Evolutionary conservation across 2,113 vertebrate genomes (phyloP).

Genomic region (Chaetodon auriga): DNA sequence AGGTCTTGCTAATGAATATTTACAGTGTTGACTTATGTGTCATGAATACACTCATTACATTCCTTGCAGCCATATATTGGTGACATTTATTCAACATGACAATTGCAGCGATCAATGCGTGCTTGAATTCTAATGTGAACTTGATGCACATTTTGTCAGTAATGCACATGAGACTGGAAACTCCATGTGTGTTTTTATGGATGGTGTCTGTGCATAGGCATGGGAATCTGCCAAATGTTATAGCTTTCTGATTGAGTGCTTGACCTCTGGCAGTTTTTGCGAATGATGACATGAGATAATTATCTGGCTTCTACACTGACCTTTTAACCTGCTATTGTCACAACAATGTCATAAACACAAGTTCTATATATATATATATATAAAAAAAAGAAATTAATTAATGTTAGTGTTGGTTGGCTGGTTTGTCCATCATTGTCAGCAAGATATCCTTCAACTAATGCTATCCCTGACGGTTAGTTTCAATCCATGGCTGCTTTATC

Average conservation of each 20-base stretch:
- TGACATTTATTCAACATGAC: constrained; percentile 58
- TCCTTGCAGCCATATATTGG: constrained; percentile 32
- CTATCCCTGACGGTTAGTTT: neutral
- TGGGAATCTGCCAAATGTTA: neutral
- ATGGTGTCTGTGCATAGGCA: neutral
- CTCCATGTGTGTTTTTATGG: neutral
- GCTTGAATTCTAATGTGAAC: constrained; percentile 42
- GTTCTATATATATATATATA: neutral
- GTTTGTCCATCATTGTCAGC: neutral
- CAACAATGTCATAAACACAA: neutral
- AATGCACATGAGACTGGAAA: constrained; percentile 1
- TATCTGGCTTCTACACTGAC: neutral
- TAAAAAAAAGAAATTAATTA: neutral
- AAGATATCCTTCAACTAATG: neutral
- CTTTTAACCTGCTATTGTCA: neutral
- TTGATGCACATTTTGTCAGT: constrained; percentile 14
- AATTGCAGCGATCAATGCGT: constrained; percentile 25
- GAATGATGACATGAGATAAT: neutral
- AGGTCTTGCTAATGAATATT: constrained; percentile 72
- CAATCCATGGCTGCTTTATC: neutral
- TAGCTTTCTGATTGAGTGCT: too few relatives aligned
- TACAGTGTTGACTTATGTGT: constrained; percentile 65
- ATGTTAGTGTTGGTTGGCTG: neutral
- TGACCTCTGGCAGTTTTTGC: neutral
- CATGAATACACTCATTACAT: constrained; percentile 62